phyloP scores from a whole-genome alignment of 37 sponge, comb jelly and placozoan genomes.

The Halichondria panicea region DNA sequence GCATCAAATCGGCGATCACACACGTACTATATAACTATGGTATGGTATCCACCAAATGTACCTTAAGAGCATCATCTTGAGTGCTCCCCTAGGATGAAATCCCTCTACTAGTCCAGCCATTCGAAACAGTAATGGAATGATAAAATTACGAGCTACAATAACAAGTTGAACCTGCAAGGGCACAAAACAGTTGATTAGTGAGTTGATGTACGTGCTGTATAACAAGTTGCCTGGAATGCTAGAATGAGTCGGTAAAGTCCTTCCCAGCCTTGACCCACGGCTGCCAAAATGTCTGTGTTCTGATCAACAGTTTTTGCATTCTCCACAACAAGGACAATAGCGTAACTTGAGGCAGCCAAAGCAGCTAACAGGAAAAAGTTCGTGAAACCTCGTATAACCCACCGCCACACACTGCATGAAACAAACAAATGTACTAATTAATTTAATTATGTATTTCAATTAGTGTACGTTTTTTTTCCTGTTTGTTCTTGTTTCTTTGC shows the following conservation, averaged over 20 bases:
- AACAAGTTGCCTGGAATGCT: slow-evolving; percentile 71
- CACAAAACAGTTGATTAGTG: background rate
- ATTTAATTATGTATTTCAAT: no score
- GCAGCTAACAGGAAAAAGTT: slow-evolving; percentile 30
- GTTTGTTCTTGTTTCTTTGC: slow-evolving; percentile 4
- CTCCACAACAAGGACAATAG: slow-evolving; percentile 67
- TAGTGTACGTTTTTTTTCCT: slow-evolving; percentile 9
- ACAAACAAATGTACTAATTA: no score
- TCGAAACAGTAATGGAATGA: slow-evolving; percentile 50
- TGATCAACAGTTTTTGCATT: slow-evolving; percentile 14
- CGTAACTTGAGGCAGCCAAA: slow-evolving; percentile 51
- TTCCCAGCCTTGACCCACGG: background rate
- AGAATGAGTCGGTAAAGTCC: slow-evolving; percentile 48
- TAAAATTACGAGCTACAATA: slow-evolving; percentile 41
- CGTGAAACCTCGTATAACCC: slow-evolving; percentile 32
- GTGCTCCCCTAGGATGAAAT: slow-evolving; percentile 74
- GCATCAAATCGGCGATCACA: background rate
- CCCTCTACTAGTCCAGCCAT: slow-evolving; percentile 38
- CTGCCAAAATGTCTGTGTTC: background rate
- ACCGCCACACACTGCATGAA: no score
- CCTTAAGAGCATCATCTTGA: slow-evolving; percentile 71
- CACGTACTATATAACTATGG: background rate
- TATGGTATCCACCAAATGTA: no score
- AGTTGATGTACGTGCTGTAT: background rate
- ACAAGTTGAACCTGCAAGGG: slow-evolving; percentile 56